Evolutionary conservation across 2,888 invertebrate genomes (phyloP).

Genomic region (Melipona beecheii): DNA sequence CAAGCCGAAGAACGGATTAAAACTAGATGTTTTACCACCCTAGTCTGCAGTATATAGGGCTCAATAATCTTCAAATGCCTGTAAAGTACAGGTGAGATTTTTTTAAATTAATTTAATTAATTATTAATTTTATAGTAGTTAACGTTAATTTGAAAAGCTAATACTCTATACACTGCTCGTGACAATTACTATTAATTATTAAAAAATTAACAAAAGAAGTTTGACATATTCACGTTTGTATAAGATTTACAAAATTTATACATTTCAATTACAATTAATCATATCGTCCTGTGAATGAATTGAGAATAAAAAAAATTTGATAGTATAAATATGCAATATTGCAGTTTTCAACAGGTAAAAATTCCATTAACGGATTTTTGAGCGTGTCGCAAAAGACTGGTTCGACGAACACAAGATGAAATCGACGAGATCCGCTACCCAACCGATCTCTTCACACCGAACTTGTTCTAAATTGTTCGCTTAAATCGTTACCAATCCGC

Average conservation of each 20-base stretch:
- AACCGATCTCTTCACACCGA: conserved; percentile 26
- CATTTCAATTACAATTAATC: not conserved
- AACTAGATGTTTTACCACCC: conserved; percentile 79
- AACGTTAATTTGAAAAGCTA: not conserved
- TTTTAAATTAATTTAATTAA: too few species aligned
- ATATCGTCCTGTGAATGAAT: not conserved
- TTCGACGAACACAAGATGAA: conserved; percentile 46
- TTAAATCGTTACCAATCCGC: conserved; percentile 44
- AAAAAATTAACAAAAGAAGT: not conserved
- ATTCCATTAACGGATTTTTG: conserved; percentile 33
- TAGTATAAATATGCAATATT: not conserved
- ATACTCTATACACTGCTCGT: not conserved
- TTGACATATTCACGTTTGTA: not conserved
- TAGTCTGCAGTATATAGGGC: conserved; percentile 59
- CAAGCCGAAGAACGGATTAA: conserved; percentile 79
- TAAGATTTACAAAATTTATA: not conserved
- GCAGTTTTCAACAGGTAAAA: conserved; percentile 45
- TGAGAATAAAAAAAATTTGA: not conserved
- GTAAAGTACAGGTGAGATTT: conserved; percentile 38
- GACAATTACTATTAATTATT: not conserved
- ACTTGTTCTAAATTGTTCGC: conserved; percentile 29
- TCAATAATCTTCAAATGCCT: conserved; percentile 42
- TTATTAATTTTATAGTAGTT: not conserved
- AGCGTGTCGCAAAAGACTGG: conserved; percentile 43
- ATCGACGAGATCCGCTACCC: conserved; percentile 30